Percentiles rank a stretch among this genome's conserved stretches.
Conservation (phyloP, 2,888 invertebrate species). For the Campaea margaritaria region DNA sequence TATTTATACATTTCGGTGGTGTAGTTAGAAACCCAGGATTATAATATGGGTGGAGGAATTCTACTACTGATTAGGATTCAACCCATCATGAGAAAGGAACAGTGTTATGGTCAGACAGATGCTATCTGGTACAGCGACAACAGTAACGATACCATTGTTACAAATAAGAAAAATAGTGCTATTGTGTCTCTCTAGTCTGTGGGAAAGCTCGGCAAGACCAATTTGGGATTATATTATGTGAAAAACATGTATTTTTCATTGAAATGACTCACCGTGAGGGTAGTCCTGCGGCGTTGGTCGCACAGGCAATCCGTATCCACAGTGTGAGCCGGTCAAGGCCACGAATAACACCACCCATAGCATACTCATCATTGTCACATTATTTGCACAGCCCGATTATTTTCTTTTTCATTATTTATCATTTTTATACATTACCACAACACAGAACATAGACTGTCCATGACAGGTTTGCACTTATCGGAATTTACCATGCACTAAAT, state of each 20-base stretch:
- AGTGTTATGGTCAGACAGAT: conserved; percentile 10
- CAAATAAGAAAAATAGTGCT: not conserved
- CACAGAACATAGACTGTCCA: conserved; percentile 83
- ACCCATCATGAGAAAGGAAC: conserved; percentile 9
- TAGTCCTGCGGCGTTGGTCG: conserved; percentile 78
- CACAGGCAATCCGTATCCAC: conserved; percentile 76
- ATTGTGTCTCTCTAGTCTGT: not conserved
- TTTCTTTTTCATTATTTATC: conserved; percentile 82
- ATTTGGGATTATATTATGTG: conserved; percentile 7
- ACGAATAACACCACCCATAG: conserved; percentile 81
- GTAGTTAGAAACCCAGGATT: no score
- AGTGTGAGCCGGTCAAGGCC: conserved; percentile 75
- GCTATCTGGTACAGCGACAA: conserved; percentile 3
- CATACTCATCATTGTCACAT: conserved; percentile 79
- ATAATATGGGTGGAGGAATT: no score
- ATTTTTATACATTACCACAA: conserved; percentile 80
- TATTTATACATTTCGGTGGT: no score
- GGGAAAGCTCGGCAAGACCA: not conserved
- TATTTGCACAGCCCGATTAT: conserved; percentile 79
- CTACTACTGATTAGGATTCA: not conserved
- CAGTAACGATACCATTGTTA: no score
- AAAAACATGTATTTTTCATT: conserved; percentile 57
- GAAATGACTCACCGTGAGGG: conserved; percentile 79
- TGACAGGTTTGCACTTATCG: conserved; percentile 71
- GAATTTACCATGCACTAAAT: conserved; percentile 59